Evolutionary conservation across 2,113 vertebrate species (phyloP).

Genomic region (Eudorcas thomsonii): DNA sequence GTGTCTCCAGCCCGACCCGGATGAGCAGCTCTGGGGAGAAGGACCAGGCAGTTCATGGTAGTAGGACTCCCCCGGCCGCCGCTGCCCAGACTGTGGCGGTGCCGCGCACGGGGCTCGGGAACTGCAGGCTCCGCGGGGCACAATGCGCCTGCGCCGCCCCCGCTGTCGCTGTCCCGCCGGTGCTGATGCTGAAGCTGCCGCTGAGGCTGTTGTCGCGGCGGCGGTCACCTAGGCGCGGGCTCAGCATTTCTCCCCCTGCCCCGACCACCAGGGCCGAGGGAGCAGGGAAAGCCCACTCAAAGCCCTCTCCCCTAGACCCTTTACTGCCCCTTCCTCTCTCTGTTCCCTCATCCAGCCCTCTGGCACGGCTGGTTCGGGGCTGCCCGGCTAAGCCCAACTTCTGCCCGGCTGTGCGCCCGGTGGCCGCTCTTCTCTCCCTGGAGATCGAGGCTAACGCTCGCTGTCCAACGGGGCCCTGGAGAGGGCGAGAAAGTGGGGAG

Average conservation of each 20-base stretch:
- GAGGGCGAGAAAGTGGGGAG: background rate
- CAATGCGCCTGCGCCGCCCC: conserved; percentile 79
- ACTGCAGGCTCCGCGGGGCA: conserved; percentile 76
- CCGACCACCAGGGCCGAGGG: background rate
- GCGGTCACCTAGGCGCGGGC: conserved; percentile 14
- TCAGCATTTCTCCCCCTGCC: conserved; percentile 49
- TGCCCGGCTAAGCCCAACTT: conserved; percentile 48
- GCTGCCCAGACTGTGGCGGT: conserved; percentile 78
- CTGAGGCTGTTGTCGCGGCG: conserved; percentile 12
- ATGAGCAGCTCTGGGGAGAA: conserved; percentile 84
- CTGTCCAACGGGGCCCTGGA: background rate
- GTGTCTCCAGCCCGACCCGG: conserved; percentile 78
- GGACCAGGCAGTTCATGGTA: conserved; percentile 88
- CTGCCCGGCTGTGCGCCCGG: background rate
- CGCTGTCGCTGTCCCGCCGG: conserved; percentile 77
- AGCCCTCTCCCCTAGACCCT: background rate
- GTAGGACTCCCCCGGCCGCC: conserved; percentile 83
- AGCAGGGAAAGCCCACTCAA: background rate
- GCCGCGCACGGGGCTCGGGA: conserved; percentile 76
- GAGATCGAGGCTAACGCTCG: background rate
- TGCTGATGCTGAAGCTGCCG: conserved; percentile 53
- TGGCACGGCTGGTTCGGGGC: background rate
- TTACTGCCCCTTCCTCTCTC: background rate
- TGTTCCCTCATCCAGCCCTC: background rate
- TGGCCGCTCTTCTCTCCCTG: background rate